Conservation (phyloP, 2,888 invertebrate species). For the Drosophila putrida region DNA sequence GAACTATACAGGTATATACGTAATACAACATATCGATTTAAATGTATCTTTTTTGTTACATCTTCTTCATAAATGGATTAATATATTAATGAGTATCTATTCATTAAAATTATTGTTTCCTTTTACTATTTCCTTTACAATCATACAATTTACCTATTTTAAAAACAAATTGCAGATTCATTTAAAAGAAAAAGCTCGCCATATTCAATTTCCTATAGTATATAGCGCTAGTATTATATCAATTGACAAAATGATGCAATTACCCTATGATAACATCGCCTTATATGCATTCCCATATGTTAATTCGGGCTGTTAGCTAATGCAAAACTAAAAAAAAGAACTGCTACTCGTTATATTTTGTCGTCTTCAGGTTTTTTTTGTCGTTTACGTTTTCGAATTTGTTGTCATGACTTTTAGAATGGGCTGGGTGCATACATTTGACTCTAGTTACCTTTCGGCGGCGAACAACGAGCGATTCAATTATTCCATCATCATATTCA, state of each 20-base stretch:
- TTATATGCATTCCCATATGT: slow-evolving; percentile 9
- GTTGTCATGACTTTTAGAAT: slow-evolving; percentile 18
- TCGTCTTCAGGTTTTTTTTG: slow-evolving; percentile 13
- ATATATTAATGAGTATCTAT: too few relatives aligned
- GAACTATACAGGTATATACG: too few relatives aligned
- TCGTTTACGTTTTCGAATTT: not conserved
- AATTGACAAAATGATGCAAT: not conserved
- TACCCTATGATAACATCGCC: not conserved
- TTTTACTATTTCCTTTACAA: too few relatives aligned
- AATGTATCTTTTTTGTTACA: too few relatives aligned
- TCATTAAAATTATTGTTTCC: too few relatives aligned
- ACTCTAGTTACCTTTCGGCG: slow-evolving; percentile 23
- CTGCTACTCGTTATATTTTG: slow-evolving; percentile 17
- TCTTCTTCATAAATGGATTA: too few relatives aligned
- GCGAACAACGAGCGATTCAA: slow-evolving; percentile 47
- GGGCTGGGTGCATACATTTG: slow-evolving; percentile 25
- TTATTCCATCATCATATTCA: slow-evolving; percentile 73
- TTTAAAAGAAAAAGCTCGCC: too few relatives aligned
- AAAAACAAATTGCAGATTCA: too few relatives aligned
- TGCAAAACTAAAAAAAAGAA: slow-evolving; percentile 24
- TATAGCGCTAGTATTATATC: not conserved
- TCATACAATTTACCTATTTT: too few relatives aligned
- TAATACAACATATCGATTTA: too few relatives aligned
- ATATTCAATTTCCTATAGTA: not conserved
- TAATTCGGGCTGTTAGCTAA: slow-evolving; percentile 27